These are phyloP conservation scores for Drosophila malerkotliana DNA, from an alignment of 1,140 invertebrate genomes.

Conservation along the genomic window DNA sequence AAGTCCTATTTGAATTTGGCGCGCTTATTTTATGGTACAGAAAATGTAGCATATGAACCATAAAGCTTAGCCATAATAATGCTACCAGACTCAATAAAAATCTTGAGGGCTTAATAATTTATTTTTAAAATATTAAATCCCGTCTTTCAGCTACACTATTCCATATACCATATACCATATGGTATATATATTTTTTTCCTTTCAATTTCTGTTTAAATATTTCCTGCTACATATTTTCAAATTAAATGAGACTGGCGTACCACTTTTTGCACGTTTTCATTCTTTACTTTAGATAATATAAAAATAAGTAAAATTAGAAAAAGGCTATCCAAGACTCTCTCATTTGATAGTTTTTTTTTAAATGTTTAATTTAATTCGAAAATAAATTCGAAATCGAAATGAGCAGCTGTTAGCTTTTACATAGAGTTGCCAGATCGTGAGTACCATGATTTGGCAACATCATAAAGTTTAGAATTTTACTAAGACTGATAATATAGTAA, in stretches of 20 bases:
- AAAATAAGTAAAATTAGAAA: no score
- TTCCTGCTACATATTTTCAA: no score
- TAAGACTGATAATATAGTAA: slow-evolving; percentile 30
- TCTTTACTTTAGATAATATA: neutral
- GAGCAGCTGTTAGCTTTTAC: neutral
- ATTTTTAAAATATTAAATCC: neutral
- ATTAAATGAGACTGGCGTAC: no score
- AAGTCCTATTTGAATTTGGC: slow-evolving; percentile 21
- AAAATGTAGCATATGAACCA: neutral
- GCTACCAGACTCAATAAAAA: neutral
- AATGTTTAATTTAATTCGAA: neutral
- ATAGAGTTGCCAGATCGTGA: neutral
- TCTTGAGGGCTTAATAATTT: neutral
- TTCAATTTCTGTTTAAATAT: neutral
- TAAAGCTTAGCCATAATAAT: neutral
- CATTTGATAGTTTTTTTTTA: no score
- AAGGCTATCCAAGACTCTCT: no score
- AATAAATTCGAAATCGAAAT: neutral
- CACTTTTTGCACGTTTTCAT: neutral
- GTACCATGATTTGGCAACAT: neutral
- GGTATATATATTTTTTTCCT: no score
- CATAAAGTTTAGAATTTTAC: slow-evolving; percentile 3
- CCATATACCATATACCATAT: no score
- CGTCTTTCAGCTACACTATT: no score
- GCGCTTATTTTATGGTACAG: slow-evolving; percentile 13